A percentile compares a stretch with the other conserved stretches of the same genome.
These are phyloP conservation scores for Tragopan temminckii DNA, from an alignment of 2,797 vertebrate species.

Conservation along the genomic window DNA sequence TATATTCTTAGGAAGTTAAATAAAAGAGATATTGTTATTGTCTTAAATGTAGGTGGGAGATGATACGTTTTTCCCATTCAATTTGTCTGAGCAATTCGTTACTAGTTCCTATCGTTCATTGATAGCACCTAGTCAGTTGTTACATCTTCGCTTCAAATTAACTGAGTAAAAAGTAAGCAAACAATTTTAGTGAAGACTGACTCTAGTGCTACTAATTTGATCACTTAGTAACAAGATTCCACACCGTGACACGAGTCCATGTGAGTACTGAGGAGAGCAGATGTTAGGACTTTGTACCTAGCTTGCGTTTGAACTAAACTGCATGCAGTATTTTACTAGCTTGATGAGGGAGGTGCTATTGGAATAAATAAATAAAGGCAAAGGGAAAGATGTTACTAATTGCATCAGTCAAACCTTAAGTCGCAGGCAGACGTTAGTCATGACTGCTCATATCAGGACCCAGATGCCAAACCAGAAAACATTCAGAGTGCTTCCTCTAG, in stretches of 20 bases:
- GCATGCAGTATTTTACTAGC: neutral
- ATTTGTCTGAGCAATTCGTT: neutral
- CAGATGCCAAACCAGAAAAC: slow-evolving; percentile 67
- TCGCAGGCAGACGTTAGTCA: neutral
- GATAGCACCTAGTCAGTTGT: neutral
- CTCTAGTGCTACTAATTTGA: neutral
- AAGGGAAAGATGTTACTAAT: neutral
- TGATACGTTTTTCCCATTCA: neutral
- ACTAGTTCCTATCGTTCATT: neutral
- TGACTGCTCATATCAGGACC: slow-evolving; percentile 50
- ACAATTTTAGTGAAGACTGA: neutral
- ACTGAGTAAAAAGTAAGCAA: neutral
- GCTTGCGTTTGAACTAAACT: neutral
- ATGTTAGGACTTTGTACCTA: neutral
- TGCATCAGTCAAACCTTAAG: slow-evolving; percentile 20
- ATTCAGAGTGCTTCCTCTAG: slow-evolving; percentile 41
- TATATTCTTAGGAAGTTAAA: neutral
- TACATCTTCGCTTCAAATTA: neutral
- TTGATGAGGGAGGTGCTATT: neutral
- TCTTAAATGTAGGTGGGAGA: neutral
- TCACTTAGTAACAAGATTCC: neutral
- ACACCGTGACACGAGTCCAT: neutral
- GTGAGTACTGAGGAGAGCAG: neutral
- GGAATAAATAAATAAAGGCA: neutral
- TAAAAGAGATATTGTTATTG: neutral